Evolutionary conservation across 2,113 vertebrate species (phyloP).

Genomic region (Camarhynchus parvulus): DNA sequence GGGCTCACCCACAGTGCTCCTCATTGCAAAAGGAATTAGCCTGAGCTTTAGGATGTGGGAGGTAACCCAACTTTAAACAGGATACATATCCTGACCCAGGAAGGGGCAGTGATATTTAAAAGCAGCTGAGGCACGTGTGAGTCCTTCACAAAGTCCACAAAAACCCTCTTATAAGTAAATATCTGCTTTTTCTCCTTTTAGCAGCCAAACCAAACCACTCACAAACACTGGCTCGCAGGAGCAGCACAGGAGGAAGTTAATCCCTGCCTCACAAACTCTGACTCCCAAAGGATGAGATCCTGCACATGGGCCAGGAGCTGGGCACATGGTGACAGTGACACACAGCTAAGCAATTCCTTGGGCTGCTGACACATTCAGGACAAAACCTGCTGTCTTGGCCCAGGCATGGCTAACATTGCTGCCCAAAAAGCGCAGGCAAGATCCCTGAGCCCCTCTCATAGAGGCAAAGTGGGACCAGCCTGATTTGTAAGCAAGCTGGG

Average conservation of each 20-base stretch:
- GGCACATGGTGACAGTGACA: background rate
- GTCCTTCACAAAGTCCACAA: background rate
- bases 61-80: background rate
- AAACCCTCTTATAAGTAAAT: background rate
- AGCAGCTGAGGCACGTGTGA: background rate
- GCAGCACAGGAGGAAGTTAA: background rate
- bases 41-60: background rate
- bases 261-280: background rate
- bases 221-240: background rate
- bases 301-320: background rate
- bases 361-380: background rate
- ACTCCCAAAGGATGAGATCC: background rate
- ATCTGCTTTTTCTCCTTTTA: background rate
- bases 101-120: background rate
- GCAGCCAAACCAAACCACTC: background rate
- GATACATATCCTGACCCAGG: background rate
- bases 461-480: background rate
- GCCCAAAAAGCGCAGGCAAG: background rate
- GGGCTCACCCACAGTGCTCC: background rate
- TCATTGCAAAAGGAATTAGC: background rate
- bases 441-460: background rate
- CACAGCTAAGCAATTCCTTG: background rate
- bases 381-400: background rate
- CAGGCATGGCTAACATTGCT: rapidly evolving
- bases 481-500: background rate